Base-by-base conservation (phyloP, 2,888 invertebrate genomes). In the Muschampia plurimacula region DNA sequence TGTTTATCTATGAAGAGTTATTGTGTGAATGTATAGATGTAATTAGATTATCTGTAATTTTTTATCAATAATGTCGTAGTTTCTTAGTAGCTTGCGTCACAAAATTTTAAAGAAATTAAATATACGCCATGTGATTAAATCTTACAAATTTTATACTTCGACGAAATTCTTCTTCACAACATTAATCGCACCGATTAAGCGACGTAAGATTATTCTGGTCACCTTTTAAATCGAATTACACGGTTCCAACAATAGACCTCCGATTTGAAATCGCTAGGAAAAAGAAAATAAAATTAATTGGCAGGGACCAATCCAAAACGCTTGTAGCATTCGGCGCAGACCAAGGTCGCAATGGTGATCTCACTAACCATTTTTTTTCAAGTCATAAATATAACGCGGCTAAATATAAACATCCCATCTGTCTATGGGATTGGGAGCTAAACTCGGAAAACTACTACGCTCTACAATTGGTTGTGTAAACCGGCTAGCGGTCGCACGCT, bases 331-430 rank as follows among this genome's bases (percentile, higher is more conserved):
- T 83, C 82, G 84, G 81, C 82, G 83, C 81, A 80, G 80, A 81
- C 77, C 81, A 93, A 93, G 93, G 93, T 81, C 89, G 79, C 59
- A 46, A 57, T 74, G 87, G 83, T 93, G 93, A 93, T 92, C 92
- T 93, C 93, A 93, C 89, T 88, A 81, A 75, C 82, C 82, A 52
- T 86, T 84, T 86, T 89, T 91, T 90, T 88, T 77, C 88, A 83
- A 84, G 84, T 77, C 81, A 77, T 78, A 49, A 83, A 79, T 87
- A 85, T 87, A 82, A 90, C 77, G 77, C 81, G 82, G 82, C 86
- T 77, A 81, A 77, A 82, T 91, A 83, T 69, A 85, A 81, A 84
- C 74, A 84, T 75, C 75, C 75, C 66, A 74, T 75, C 67, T 74
- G 67, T 76, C 78, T 81, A 81, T 80, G 77, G 78, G 77, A 80